A percentile compares a stretch with the other conserved stretches of the same genome.
phyloP scores from a whole-genome alignment of 2,113 vertebrate genomes.

The Neofelis nebulosa region DNA sequence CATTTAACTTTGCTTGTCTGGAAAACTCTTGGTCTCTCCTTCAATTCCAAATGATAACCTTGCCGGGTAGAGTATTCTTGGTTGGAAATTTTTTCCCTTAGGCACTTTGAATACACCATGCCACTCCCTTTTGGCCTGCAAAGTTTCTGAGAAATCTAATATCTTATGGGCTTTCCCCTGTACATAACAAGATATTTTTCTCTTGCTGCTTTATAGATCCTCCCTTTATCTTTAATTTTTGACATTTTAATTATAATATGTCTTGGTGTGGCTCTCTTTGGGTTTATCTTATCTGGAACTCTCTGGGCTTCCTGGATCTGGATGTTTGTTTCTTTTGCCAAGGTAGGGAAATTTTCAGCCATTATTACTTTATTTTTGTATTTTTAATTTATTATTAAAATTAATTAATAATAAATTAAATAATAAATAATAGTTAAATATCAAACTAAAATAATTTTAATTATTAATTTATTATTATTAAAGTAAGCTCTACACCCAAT shows the following conservation, averaged over 20 bases:
- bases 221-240: neutral
- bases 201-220: neutral
- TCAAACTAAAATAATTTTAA: too few species aligned
- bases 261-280: neutral
- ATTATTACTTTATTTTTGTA: neutral
- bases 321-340: neutral
- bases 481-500: too few species aligned
- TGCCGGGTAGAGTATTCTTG: neutral
- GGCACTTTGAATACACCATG: neutral
- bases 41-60: neutral
- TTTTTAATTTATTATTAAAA: too few species aligned
- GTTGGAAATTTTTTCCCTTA: neutral
- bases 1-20: neutral
- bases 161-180: neutral
- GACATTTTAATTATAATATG: neutral
- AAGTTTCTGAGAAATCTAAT: neutral
- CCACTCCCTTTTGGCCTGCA: neutral
- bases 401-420: too few species aligned
- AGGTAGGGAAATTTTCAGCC: neutral
- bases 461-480: too few species aligned
- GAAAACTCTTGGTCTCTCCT: neutral
- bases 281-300: neutral
- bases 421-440: too few species aligned
- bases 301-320: neutral
- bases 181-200: neutral